phyloP scores from a whole-genome alignment of 2,888 invertebrate genomes.

The Yponomeuta sedellus region DNA sequence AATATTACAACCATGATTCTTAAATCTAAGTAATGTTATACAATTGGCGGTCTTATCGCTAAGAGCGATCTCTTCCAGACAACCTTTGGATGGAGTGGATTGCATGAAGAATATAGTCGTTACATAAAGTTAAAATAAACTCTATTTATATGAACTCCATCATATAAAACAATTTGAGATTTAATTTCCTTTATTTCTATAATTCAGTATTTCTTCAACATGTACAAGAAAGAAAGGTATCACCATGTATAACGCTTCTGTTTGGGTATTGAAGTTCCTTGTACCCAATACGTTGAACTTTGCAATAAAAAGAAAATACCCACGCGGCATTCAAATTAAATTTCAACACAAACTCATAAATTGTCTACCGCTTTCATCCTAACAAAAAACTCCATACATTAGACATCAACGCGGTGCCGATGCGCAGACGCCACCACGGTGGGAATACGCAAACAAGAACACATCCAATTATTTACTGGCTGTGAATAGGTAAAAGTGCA shows the following conservation, averaged over 20 bases:
- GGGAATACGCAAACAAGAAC: constrained; percentile 4
- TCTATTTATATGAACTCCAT: too few species aligned
- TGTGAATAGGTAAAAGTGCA: constrained; percentile 24
- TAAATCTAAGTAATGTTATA: too few species aligned
- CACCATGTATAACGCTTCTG: neutral
- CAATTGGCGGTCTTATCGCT: too few species aligned
- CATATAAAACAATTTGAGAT: too few species aligned
- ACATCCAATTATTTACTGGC: constrained; percentile 19
- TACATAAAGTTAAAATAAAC: too few species aligned
- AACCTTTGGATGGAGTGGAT: too few species aligned
- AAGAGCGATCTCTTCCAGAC: too few species aligned
- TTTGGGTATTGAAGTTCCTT: neutral
- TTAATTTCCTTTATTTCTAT: too few species aligned
- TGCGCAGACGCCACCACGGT: neutral
- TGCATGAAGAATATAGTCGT: too few species aligned
- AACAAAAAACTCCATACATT: constrained; percentile 8
- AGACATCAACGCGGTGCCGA: constrained; percentile 14
- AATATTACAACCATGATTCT: too few species aligned
- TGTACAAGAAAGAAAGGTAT: too few species aligned
- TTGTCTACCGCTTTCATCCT: constrained; percentile 4
- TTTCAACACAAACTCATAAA: neutral
- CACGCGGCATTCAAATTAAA: neutral
- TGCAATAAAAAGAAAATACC: neutral
- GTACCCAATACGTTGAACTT: neutral
- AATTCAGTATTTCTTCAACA: too few species aligned